Conservation (phyloP, 1,140 invertebrate genomes). For the Neodiprion lecontei region DNA sequence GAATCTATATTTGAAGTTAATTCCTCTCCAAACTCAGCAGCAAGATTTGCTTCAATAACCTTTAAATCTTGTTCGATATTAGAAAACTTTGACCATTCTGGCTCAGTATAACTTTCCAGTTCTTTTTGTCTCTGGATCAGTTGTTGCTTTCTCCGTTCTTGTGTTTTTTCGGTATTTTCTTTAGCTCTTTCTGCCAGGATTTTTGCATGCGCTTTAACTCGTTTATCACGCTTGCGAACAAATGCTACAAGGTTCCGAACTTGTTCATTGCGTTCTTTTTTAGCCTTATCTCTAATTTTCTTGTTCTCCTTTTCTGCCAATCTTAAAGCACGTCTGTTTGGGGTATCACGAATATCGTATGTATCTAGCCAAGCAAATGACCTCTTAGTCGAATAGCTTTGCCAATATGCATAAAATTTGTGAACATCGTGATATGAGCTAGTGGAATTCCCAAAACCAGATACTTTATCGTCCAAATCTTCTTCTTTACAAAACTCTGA, state of each 20-base stretch:
- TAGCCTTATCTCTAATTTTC: constrained; percentile 88
- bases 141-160: constrained; percentile 65
- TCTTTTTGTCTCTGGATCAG: constrained; percentile 61
- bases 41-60: constrained; percentile 68
- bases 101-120: constrained; percentile 56
- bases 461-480: constrained; percentile 74
- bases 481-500: constrained; percentile 78
- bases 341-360: constrained; percentile 86
- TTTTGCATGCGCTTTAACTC: constrained; percentile 79
- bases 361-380: constrained; percentile 90
- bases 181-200: constrained; percentile 73
- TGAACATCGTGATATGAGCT: constrained; percentile 85
- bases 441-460: constrained; percentile 84
- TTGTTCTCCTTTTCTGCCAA: constrained; percentile 97
- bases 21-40: constrained; percentile 66
- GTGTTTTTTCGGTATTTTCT: constrained; percentile 71
- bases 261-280: constrained; percentile 93
- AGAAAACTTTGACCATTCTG: constrained; percentile 74
- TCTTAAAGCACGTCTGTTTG: constrained; percentile 78
- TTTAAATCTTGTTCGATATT: constrained; percentile 69
- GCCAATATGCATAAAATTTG: constrained; percentile 94
- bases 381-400: constrained; percentile 81
- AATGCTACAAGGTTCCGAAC: constrained; percentile 88
- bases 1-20: constrained; percentile 51
- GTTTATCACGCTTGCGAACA: constrained; percentile 89